Conservation (phyloP, 2,797 vertebrate genomes). For the Alauda arvensis region DNA sequence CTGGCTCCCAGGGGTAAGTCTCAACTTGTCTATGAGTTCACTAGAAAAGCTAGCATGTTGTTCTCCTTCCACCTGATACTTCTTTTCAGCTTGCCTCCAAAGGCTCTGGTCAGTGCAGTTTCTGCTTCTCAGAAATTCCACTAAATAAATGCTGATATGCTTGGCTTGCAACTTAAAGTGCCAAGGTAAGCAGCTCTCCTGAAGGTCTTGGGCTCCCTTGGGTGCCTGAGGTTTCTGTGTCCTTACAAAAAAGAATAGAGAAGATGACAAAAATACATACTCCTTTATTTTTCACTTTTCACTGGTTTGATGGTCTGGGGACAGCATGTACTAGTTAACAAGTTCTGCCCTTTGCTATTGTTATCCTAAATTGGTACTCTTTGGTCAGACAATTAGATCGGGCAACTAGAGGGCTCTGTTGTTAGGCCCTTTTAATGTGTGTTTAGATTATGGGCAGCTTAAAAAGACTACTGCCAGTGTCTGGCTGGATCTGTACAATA, state of each 20-base stretch:
- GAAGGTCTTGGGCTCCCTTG: slow-evolving; percentile 7
- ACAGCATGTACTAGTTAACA: slow-evolving; percentile 32
- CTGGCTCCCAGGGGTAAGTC: background rate
- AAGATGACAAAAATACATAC: background rate
- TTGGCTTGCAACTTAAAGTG: slow-evolving; percentile 6
- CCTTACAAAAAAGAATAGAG: background rate
- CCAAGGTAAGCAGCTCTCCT: slow-evolving; percentile 22
- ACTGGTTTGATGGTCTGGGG: slow-evolving; percentile 1
- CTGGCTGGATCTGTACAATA: background rate
- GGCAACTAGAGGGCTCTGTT: slow-evolving; percentile 14
- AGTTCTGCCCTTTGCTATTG: slow-evolving; percentile 22
- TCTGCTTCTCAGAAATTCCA: background rate
- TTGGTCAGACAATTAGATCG: slow-evolving; percentile 25
- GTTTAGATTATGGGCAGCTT: background rate
- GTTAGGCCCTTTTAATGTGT: background rate
- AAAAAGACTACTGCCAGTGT: background rate
- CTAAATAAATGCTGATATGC: background rate
- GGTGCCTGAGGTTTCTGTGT: slow-evolving; percentile 33
- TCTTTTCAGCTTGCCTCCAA: background rate
- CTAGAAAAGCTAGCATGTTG: background rate
- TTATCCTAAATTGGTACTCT: slow-evolving; percentile 40
- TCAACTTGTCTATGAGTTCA: slow-evolving; percentile 11
- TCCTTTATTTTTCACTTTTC: slow-evolving; percentile 23
- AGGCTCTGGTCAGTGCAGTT: background rate
- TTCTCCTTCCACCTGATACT: background rate